A percentile compares a stretch with the other conserved stretches of the same genome.
Evolutionary conservation across 2,888 invertebrate genomes (phyloP).

Genomic region (Chrysomela aeneicollis): DNA sequence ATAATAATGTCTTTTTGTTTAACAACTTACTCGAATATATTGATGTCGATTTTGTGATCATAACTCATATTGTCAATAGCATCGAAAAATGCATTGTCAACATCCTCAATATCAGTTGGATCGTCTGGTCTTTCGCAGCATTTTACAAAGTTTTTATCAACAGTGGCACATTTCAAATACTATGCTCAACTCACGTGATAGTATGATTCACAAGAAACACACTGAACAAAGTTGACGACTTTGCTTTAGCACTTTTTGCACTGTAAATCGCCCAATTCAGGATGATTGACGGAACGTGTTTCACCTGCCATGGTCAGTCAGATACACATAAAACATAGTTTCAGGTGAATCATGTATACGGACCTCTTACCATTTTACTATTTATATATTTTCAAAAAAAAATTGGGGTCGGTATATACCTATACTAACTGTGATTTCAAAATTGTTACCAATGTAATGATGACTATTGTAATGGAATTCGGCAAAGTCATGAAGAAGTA

Average conservation of each 20-base stretch:
- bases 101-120: neutral
- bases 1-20: conserved; percentile 20
- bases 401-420: too few relatives aligned
- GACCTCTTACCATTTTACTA: too few relatives aligned
- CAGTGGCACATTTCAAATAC: neutral
- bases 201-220: conserved; percentile 9
- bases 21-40: conserved; percentile 16
- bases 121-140: conserved; percentile 8
- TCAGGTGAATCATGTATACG: too few relatives aligned
- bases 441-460: too few relatives aligned
- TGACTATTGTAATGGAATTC: too few relatives aligned
- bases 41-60: conserved; percentile 10
- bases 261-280: conserved; percentile 1
- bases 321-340: too few relatives aligned
- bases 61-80: conserved; percentile 5
- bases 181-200: conserved; percentile 15
- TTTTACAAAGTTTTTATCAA: conserved; percentile 8
- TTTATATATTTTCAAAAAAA: too few relatives aligned
- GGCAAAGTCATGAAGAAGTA: too few relatives aligned
- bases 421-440: too few relatives aligned
- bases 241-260: conserved; percentile 17
- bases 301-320: conserved; percentile 11
- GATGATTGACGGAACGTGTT: conserved; percentile 3
- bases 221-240: conserved; percentile 10
- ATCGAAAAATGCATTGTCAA: conserved; percentile 15